Evolutionary conservation across 2,888 invertebrate genomes (phyloP).

Genomic region (Nasonia oneida): DNA sequence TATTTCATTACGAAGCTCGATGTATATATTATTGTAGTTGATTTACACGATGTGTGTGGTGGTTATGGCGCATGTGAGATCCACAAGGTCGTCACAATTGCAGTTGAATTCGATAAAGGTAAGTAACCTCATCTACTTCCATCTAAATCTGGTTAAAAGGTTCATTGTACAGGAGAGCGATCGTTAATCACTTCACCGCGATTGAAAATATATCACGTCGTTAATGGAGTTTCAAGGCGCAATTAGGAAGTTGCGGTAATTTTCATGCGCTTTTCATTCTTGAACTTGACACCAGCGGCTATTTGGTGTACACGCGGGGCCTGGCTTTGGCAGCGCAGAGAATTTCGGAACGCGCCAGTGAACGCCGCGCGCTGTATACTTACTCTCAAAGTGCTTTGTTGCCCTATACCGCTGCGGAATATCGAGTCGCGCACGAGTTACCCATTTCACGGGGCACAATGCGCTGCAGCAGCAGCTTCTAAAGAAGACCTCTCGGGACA

Average conservation of each 20-base stretch:
- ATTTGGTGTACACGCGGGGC: background rate
- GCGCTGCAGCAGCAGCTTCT: background rate
- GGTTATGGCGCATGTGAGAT: too few species aligned
- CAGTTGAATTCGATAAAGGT: too few species aligned
- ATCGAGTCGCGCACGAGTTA: background rate
- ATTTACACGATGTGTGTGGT: background rate
- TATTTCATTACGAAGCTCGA: background rate
- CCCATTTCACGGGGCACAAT: slow-evolving; percentile 15
- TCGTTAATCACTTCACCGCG: background rate
- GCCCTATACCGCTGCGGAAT: slow-evolving; percentile 11
- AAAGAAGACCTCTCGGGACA: background rate
- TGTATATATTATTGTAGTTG: background rate
- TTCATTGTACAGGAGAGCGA: background rate
- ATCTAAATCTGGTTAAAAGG: background rate
- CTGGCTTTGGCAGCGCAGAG: slow-evolving; percentile 30
- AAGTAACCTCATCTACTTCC: too few species aligned
- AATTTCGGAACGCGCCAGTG: slow-evolving; percentile 8
- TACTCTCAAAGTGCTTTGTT: slow-evolving; percentile 43
- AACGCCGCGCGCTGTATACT: background rate
- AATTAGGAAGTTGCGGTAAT: background rate
- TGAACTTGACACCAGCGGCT: background rate
- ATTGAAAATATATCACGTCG: background rate
- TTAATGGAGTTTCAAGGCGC: background rate
- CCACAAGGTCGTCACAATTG: too few species aligned
- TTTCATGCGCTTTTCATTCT: slow-evolving; percentile 18